Base-by-base conservation (phyloP, 2,113 vertebrate genomes). In the Manacus vitellinus region DNA sequence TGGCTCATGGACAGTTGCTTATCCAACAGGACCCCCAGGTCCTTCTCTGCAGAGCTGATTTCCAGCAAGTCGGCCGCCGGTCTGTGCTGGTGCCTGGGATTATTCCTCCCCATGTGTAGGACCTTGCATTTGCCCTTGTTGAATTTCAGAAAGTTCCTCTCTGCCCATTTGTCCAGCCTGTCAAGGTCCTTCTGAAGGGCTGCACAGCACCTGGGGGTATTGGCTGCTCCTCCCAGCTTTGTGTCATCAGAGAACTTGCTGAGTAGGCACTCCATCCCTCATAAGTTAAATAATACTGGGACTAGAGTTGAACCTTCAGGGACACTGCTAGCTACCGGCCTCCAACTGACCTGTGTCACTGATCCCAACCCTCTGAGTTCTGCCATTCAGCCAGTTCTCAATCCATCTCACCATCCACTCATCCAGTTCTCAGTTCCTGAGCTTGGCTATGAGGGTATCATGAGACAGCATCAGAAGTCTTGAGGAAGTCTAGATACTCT, bases 221-320 rank as follows among this genome's bases (percentile, higher is more conserved):
- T 0, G 0, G 27, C 33, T 20, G 7, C 23, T 67, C 22, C 15
- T 74, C 19, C 33, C 19, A 24, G 15, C 8, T 52, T 52, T 24
- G 18, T 66, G 22, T 28, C 37, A 51, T 44, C 37, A 16, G 27
- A 16, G 27, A 51, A 13, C 27, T 44, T 37, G 7, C 19, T 66
- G 9, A 66, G 37, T 33, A 43, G 37, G 18, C 2, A 2, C 12
- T 81, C 18, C 25, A 28, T 66, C 30, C 39, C 71, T 55, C 23
- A 9, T 20, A 30, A 39, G 7, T 62, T 46, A 62, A 39, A 23
- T 55, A 30, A 47, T 37, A 28, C 43, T 37, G 17, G 22, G 27
- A 27, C 13, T 9, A 16, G 14, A 37, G 20, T 10, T 37, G 37
- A 44, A 37, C 19, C 27, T 23, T 66, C 4, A 14, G 12, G 28